A percentile compares a stretch with the other conserved stretches of the same genome.
Conservation (phyloP, 2,888 invertebrate species). For the Limenitis camilla region DNA sequence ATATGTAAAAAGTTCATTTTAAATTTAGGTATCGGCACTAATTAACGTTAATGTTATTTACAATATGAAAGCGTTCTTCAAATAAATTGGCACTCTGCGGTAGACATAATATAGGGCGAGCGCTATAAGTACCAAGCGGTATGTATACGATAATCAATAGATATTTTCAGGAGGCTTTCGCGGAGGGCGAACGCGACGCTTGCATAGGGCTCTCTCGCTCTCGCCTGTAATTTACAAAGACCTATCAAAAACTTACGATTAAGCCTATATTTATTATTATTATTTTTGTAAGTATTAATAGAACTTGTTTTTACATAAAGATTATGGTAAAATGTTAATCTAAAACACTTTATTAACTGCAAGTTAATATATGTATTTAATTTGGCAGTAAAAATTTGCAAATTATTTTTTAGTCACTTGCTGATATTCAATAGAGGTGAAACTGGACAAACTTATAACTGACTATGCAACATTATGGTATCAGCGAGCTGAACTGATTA, state of each 20-base stretch:
- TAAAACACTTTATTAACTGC: too few relatives aligned
- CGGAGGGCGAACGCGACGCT: constrained; percentile 51
- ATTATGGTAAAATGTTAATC: too few relatives aligned
- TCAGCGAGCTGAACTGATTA: too few relatives aligned
- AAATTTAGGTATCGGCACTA: constrained; percentile 3
- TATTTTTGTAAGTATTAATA: not conserved
- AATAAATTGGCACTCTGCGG: constrained; percentile 69
- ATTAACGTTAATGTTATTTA: constrained; percentile 13
- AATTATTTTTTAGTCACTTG: too few relatives aligned
- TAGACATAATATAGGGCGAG: constrained; percentile 62
- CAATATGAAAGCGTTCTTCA: constrained; percentile 51
- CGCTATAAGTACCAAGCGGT: constrained; percentile 55
- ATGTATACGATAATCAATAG: constrained; percentile 73
- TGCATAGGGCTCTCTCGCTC: constrained; percentile 53
- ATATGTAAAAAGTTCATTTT: too few relatives aligned
- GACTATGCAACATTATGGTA: too few relatives aligned
- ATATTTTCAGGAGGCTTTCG: constrained; percentile 75
- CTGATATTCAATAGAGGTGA: too few relatives aligned
- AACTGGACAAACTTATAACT: too few relatives aligned
- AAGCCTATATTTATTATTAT: constrained; percentile 5
- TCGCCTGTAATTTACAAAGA: constrained; percentile 57
- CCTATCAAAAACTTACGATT: constrained; percentile 39
- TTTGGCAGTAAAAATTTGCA: too few relatives aligned
- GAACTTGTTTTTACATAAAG: too few relatives aligned
- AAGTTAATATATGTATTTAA: too few relatives aligned